Evolutionary conservation across 2,797 vertebrate genomes (phyloP).

Genomic region (Arnoldichthys spilopterus): DNA sequence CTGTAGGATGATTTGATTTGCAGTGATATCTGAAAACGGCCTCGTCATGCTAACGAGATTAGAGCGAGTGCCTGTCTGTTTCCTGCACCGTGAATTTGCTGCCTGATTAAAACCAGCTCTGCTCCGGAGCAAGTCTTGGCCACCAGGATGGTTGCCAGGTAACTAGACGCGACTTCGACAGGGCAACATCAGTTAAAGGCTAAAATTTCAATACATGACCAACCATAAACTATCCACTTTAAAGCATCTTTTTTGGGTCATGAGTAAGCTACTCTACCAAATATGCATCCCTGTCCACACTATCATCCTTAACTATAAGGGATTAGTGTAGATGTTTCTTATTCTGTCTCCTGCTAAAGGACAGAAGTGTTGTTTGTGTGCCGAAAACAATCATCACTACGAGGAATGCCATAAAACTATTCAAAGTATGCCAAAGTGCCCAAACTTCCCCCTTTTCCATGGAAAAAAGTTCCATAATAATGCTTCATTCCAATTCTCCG

Average conservation of each 20-base stretch:
- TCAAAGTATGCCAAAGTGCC: slow-evolving; percentile 48
- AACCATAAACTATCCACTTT: background rate
- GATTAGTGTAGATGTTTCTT: background rate
- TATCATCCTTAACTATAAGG: background rate
- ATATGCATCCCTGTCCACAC: background rate
- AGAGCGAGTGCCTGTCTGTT: slow-evolving; percentile 84
- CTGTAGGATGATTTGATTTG: slow-evolving; percentile 89
- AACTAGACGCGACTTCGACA: slow-evolving; percentile 76
- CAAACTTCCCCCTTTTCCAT: slow-evolving; percentile 71
- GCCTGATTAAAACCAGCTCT: slow-evolving; percentile 84
- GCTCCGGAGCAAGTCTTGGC: slow-evolving; percentile 75
- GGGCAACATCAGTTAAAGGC: slow-evolving; percentile 66
- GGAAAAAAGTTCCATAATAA: slow-evolving; percentile 73
- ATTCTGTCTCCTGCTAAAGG: background rate
- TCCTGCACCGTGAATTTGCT: slow-evolving; percentile 83
- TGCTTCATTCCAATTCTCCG: slow-evolving; percentile 79
- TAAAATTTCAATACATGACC: slow-evolving; percentile 54
- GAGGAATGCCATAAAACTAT: slow-evolving; percentile 16
- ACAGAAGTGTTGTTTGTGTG: background rate
- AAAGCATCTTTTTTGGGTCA: background rate
- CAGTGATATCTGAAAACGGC: slow-evolving; percentile 89
- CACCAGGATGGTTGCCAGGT: slow-evolving; percentile 85
- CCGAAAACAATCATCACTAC: background rate
- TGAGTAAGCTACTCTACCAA: background rate
- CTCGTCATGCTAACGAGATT: slow-evolving; percentile 90